Evolutionary conservation across 2,797 vertebrate genomes (phyloP).

Genomic region (Moxostoma hubbsi): DNA sequence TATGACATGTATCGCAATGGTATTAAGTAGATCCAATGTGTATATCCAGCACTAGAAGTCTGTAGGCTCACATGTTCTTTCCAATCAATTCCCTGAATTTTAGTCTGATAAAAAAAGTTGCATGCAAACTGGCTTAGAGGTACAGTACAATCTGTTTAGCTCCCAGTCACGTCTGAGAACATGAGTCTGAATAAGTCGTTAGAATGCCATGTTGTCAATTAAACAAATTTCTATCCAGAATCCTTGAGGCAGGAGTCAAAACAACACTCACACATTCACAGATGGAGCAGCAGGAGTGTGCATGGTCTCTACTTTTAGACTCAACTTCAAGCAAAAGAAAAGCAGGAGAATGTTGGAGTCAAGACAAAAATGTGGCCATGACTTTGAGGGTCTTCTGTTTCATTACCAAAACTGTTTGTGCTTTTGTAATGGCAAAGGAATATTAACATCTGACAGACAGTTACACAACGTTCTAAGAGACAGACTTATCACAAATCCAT

Average conservation of each 20-base stretch:
- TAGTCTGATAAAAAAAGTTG: slow-evolving; percentile 7
- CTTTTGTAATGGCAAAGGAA: slow-evolving; percentile 14
- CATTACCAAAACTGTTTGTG: slow-evolving; percentile 38
- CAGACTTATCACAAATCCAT: slow-evolving; percentile 43
- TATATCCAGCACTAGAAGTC: too few species aligned
- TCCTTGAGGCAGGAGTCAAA: slow-evolving; percentile 54
- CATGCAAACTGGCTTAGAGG: background rate
- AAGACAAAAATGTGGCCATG: slow-evolving; percentile 22
- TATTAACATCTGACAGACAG: slow-evolving; percentile 30
- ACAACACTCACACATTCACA: slow-evolving; percentile 36
- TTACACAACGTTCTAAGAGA: slow-evolving; percentile 45
- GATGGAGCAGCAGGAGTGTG: slow-evolving; percentile 55
- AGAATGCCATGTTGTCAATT: background rate
- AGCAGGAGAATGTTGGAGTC: slow-evolving; percentile 56
- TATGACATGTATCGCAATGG: too few species aligned
- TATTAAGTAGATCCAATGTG: too few species aligned
- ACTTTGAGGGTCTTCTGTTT: slow-evolving; percentile 17
- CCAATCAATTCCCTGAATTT: too few species aligned
- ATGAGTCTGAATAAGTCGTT: too few species aligned
- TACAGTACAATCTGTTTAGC: background rate
- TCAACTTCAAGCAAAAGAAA: slow-evolving; percentile 72
- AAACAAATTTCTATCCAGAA: slow-evolving; percentile 2
- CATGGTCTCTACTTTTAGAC: slow-evolving; percentile 69
- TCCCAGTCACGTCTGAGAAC: too few species aligned
- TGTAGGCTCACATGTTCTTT: too few species aligned